Percentiles rank a stretch among this genome's conserved stretches.
phyloP scores from a whole-genome alignment of 2,113 vertebrate genomes.

The Microcebus murinus region DNA sequence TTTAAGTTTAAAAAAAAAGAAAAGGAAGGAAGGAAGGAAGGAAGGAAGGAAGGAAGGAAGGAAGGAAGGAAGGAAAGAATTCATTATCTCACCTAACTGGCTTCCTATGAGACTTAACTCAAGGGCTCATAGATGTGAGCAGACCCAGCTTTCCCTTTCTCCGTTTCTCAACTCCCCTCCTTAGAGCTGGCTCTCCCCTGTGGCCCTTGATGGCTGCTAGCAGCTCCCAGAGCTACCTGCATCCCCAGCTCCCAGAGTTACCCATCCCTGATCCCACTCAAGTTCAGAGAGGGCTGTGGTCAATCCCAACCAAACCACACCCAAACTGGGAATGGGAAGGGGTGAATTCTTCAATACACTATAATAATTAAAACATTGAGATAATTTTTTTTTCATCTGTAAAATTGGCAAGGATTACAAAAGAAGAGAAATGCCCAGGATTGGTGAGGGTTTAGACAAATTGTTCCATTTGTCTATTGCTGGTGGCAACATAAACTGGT shows the following conservation, averaged over 20 bases:
- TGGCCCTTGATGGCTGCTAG: background rate
- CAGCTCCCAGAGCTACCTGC: background rate
- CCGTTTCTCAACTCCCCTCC: background rate
- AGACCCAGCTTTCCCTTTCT: background rate
- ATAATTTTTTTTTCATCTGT: conserved; percentile 5
- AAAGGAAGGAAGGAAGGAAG: background rate
- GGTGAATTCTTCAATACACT: background rate
- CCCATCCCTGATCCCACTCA: background rate
- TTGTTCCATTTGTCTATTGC: background rate
- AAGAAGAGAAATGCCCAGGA: background rate
- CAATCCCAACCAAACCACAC: background rate
- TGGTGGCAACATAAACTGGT: background rate
- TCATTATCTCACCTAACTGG: background rate
- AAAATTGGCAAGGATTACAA: conserved; percentile 2
- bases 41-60: background rate
- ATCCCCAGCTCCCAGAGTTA: background rate
- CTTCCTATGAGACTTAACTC: background rate
- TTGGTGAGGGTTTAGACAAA: background rate
- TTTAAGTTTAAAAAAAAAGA: background rate
- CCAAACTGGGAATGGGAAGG: background rate
- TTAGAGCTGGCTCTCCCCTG: background rate
- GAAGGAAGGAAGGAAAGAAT: background rate
- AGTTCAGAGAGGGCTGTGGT: background rate
- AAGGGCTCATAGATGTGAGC: background rate
- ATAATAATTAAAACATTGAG: background rate